Evolutionary conservation across 2,797 vertebrate species (phyloP).

Genomic region (Gymnopithys bicolor): DNA sequence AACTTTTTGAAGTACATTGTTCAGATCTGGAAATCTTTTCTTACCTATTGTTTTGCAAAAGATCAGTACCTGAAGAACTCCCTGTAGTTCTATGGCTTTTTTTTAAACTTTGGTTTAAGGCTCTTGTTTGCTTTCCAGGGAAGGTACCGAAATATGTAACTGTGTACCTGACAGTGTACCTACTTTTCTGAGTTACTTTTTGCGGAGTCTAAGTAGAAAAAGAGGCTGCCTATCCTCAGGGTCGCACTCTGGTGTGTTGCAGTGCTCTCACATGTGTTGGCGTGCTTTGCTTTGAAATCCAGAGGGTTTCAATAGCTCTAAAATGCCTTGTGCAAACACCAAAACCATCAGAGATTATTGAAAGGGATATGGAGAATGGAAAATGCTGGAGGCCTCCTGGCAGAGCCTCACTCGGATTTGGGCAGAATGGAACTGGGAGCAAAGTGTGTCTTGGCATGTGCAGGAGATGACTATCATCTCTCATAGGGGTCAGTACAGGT

Average conservation of each 20-base stretch:
- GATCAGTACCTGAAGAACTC: background rate
- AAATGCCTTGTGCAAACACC: background rate
- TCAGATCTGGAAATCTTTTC: background rate
- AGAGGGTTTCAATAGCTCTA: background rate
- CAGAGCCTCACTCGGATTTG: background rate
- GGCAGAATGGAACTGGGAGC: background rate
- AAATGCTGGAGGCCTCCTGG: background rate
- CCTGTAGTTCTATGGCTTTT: background rate
- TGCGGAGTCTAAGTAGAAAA: background rate
- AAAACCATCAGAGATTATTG: background rate
- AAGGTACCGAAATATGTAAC: background rate
- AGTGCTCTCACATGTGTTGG: background rate
- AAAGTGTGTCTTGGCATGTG: background rate
- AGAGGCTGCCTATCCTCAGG: background rate
- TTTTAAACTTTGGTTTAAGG: background rate
- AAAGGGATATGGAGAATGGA: background rate
- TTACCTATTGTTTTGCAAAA: background rate
- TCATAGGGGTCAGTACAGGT: background rate
- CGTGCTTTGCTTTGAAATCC: background rate
- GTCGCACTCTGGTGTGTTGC: background rate
- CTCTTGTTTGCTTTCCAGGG: background rate
- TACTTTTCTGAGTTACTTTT: background rate
- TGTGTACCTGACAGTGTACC: background rate
- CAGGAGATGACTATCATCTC: background rate
- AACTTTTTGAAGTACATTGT: rapidly evolving